A percentile compares a stretch with the other conserved stretches of the same genome.
Evolutionary conservation across 2,888 invertebrate species (phyloP).

Genomic region (Alloplasta piceator): DNA sequence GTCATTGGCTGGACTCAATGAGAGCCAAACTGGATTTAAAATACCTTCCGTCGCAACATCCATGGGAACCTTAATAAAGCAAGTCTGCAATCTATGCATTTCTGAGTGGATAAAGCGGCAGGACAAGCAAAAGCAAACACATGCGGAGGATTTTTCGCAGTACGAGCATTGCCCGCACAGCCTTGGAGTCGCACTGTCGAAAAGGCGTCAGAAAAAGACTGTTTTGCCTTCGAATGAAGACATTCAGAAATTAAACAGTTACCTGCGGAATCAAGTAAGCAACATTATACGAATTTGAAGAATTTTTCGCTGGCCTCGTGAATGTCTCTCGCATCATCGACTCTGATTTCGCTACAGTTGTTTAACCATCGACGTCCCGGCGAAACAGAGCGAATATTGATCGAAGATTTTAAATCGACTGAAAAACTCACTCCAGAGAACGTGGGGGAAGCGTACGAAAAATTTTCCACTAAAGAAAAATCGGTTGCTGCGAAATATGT

Average conservation of each 20-base stretch:
- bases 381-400: slow-evolving; percentile 58
- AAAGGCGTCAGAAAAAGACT: slow-evolving; percentile 36
- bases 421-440: slow-evolving; percentile 42
- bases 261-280: slow-evolving; percentile 36
- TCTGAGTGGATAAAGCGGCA: slow-evolving; percentile 57
- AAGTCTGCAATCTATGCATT: slow-evolving; percentile 52
- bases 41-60: slow-evolving; percentile 57
- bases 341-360: slow-evolving; percentile 51
- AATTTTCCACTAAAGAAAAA: slow-evolving; percentile 33
- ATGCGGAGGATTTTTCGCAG: slow-evolving; percentile 53
- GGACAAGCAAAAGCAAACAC: slow-evolving; percentile 47
- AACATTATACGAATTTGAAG: slow-evolving; percentile 30
- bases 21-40: slow-evolving; percentile 36
- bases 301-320: slow-evolving; percentile 43
- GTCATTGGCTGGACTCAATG: slow-evolving; percentile 52
- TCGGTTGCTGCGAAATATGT: slow-evolving; percentile 33
- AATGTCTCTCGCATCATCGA: slow-evolving; percentile 27
- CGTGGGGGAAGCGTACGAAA: slow-evolving; percentile 34
- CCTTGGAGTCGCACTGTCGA: slow-evolving; percentile 48
- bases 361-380: slow-evolving; percentile 68
- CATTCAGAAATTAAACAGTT: slow-evolving; percentile 45
- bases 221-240: slow-evolving; percentile 53
- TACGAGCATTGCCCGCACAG: slow-evolving; percentile 46
- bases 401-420: slow-evolving; percentile 56
- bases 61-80: slow-evolving; percentile 57